Percentiles rank a stretch among this genome's conserved stretches.
phyloP scores from a whole-genome alignment of 64 coral and sea anemone genomes.

The Stylophora pistillata region DNA sequence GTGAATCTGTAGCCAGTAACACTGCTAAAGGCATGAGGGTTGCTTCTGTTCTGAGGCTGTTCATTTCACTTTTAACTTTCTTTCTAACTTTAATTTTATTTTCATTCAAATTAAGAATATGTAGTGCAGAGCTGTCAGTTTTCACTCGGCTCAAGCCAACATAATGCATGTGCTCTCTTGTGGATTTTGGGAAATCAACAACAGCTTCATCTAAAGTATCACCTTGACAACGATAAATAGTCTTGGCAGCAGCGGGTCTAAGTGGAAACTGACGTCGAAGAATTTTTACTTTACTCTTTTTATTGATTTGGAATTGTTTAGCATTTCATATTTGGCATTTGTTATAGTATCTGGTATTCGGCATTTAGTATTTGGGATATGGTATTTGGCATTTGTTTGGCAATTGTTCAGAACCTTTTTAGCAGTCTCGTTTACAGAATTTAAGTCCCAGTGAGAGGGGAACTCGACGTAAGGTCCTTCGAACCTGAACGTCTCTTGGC shows the following conservation, averaged over 20 bases:
- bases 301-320: too few relatives aligned
- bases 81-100: slow-evolving; percentile 5
- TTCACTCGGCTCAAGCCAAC: neutral
- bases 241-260: too few relatives aligned
- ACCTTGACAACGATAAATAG: too few relatives aligned
- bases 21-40: neutral
- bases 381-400: slow-evolving; percentile 20
- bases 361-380: slow-evolving; percentile 7
- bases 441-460: slow-evolving; percentile 18
- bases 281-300: too few relatives aligned
- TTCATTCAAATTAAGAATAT: slow-evolving; percentile 30
- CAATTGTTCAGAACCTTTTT: slow-evolving; percentile 7
- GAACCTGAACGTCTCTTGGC: neutral
- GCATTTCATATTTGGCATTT: too few relatives aligned
- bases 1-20: neutral
- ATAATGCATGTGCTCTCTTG: too few relatives aligned
- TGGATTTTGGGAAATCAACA: neutral
- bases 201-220: too few relatives aligned
- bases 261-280: too few relatives aligned
- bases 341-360: neutral
- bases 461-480: slow-evolving; percentile 7
- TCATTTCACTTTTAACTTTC: slow-evolving; percentile 9
- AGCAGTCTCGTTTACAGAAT: slow-evolving; percentile 12
- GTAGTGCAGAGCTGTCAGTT: neutral
- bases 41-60: slow-evolving; percentile 12